Percentiles rank a stretch among this genome's conserved stretches.
Conservation (phyloP, 2,888 invertebrate genomes). For the Pollenia labialis region DNA sequence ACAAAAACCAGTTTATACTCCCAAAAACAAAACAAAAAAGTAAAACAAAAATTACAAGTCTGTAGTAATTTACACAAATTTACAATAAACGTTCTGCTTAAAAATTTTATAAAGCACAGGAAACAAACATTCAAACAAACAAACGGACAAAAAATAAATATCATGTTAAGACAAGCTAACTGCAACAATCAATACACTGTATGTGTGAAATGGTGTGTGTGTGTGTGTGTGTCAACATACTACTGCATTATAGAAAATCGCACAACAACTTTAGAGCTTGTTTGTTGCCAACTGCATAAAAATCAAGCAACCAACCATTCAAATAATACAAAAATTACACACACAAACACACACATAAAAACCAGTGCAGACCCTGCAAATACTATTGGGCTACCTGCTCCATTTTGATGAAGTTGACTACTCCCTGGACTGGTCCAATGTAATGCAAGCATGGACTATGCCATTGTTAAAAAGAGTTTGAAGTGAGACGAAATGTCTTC, state of each 20-base stretch:
- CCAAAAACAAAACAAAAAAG: neutral
- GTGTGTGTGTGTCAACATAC: constrained; percentile 32
- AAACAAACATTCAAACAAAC: neutral
- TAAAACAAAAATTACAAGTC: constrained; percentile 31
- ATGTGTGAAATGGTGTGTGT: neutral
- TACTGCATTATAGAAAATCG: constrained; percentile 70
- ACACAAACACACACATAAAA: constrained; percentile 31
- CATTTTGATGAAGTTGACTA: too few relatives aligned
- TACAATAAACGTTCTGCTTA: constrained; percentile 65
- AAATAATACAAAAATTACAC: constrained; percentile 45
- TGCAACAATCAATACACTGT: constrained; percentile 67
- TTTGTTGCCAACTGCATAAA: constrained; percentile 73
- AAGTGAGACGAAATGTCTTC: too few relatives aligned
- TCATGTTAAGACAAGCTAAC: constrained; percentile 64
- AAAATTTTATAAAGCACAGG: constrained; percentile 43
- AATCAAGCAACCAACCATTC: constrained; percentile 60
- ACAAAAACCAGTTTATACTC: neutral
- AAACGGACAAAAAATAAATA: constrained; percentile 22
- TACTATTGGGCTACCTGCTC: too few relatives aligned
- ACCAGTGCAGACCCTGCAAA: too few relatives aligned
- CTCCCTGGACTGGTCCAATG: too few relatives aligned
- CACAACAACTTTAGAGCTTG: constrained; percentile 71
- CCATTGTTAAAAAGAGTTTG: too few relatives aligned
- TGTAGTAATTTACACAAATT: constrained; percentile 71
- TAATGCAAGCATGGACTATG: too few relatives aligned